phyloP scores from a whole-genome alignment of 2,113 vertebrate genomes.

The Suncus etruscus region DNA sequence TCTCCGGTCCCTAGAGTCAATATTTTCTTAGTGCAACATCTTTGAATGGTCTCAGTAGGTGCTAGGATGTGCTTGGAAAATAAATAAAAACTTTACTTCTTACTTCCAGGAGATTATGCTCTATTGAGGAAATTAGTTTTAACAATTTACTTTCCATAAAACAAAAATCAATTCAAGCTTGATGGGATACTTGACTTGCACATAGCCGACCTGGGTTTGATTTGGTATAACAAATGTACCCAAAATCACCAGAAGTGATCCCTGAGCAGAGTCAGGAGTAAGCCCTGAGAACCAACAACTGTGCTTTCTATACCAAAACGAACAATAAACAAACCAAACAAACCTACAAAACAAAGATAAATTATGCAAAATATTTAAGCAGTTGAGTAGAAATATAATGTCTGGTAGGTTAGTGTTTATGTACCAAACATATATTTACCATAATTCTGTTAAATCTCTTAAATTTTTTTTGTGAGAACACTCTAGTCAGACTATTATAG shows the following conservation, averaged over 20 bases:
- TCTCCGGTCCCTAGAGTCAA: neutral
- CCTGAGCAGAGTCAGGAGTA: too few species aligned
- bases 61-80: neutral
- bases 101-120: conserved; percentile 16
- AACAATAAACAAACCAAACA: neutral
- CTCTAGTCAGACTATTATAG: neutral
- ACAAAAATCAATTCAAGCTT: neutral
- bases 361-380: conserved; percentile 7
- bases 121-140: neutral
- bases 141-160: neutral
- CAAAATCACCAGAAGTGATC: too few species aligned
- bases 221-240: too few species aligned
- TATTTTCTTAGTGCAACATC: conserved; percentile 61
- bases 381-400: neutral
- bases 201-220: too few species aligned
- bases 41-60: conserved; percentile 35
- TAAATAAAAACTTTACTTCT: neutral
- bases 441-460: neutral
- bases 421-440: neutral
- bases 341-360: conserved; percentile 5
- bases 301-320: too few species aligned
- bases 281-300: too few species aligned
- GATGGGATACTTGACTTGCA: too few species aligned
- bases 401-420: neutral
- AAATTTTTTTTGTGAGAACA: neutral